These are phyloP conservation scores for Sinotaia quadrata DNA, from an alignment of 2,888 invertebrate genomes.

Conservation along the genomic window DNA sequence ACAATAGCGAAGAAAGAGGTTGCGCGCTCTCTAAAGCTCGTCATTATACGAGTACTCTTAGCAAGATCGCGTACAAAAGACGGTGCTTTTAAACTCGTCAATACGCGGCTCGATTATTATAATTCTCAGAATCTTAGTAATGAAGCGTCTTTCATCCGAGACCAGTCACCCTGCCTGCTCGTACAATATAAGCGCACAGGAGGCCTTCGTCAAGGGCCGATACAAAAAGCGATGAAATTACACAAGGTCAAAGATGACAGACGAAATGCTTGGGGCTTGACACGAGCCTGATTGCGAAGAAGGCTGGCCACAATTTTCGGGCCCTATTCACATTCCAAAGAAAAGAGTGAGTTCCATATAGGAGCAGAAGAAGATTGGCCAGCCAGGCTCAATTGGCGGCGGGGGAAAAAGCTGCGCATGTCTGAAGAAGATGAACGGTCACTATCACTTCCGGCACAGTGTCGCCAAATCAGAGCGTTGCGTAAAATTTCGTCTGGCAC, in stretches of 20 bases:
- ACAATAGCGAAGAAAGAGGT: conserved; percentile 33
- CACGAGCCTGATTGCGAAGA: conserved; percentile 24
- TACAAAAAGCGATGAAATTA: conserved; percentile 28
- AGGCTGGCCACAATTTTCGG: background rate
- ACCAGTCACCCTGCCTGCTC: conserved; percentile 19
- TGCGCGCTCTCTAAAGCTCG: conserved; percentile 19
- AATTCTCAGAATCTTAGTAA: conserved; percentile 40
- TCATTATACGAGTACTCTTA: conserved; percentile 22
- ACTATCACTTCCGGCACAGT: too few species aligned
- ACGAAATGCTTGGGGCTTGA: conserved; percentile 1
- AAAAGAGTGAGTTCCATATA: too few species aligned
- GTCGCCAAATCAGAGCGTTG: too few species aligned
- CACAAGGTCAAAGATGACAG: conserved; percentile 22
- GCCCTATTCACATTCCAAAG: background rate
- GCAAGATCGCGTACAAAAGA: conserved; percentile 31
- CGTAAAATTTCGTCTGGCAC: too few species aligned
- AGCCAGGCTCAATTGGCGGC: too few species aligned
- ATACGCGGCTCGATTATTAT: conserved; percentile 41
- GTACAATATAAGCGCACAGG: conserved; percentile 1
- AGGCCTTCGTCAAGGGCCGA: background rate
- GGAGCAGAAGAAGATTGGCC: conserved; percentile 10
- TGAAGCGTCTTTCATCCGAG: conserved; percentile 35
- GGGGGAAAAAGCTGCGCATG: too few species aligned
- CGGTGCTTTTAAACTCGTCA: conserved; percentile 41
- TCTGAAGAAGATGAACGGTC: too few species aligned